Evolutionary conservation across 2,113 vertebrate genomes (phyloP).

Genomic region (Atractosteus spatula): DNA sequence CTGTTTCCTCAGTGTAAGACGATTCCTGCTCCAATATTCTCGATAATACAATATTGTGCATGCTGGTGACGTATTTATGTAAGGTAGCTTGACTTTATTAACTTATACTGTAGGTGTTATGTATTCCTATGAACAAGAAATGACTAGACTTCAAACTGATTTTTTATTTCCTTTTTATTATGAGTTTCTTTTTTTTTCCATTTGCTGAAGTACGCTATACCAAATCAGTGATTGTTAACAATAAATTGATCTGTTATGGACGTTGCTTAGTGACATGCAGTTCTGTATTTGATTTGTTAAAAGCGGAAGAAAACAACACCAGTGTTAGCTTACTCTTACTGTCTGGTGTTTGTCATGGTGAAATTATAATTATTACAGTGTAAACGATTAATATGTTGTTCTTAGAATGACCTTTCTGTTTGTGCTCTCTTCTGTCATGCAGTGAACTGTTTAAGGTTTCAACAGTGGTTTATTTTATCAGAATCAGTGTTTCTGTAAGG

Average conservation of each 20-base stretch:
- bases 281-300: conserved; percentile 86
- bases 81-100: conserved; percentile 97
- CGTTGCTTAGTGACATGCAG: conserved; percentile 90
- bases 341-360: conserved; percentile 91
- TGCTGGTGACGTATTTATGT: conserved; percentile 99
- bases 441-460: conserved; percentile 84
- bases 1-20: conserved; percentile 91
- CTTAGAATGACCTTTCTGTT: conserved; percentile 81
- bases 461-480: conserved; percentile 81
- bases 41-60: conserved; percentile 96
- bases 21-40: conserved; percentile 92
- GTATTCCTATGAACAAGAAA: conserved; percentile 94
- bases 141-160: conserved; percentile 83
- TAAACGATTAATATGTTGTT: conserved; percentile 71
- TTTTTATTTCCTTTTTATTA: conserved; percentile 84
- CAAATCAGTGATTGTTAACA: conserved; percentile 91
- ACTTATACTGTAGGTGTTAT: conserved; percentile 97
- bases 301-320: conserved; percentile 71
- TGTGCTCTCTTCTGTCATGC: conserved; percentile 89
- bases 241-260: conserved; percentile 93
- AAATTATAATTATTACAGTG: conserved; percentile 85
- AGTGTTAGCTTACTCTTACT: conserved; percentile 92
- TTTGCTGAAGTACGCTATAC: conserved; percentile 87
- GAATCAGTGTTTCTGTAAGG: conserved; percentile 68
- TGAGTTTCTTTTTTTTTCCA: conserved; percentile 69